phyloP scores from a whole-genome alignment of 2,888 invertebrate genomes.

The Baccha elongata region DNA sequence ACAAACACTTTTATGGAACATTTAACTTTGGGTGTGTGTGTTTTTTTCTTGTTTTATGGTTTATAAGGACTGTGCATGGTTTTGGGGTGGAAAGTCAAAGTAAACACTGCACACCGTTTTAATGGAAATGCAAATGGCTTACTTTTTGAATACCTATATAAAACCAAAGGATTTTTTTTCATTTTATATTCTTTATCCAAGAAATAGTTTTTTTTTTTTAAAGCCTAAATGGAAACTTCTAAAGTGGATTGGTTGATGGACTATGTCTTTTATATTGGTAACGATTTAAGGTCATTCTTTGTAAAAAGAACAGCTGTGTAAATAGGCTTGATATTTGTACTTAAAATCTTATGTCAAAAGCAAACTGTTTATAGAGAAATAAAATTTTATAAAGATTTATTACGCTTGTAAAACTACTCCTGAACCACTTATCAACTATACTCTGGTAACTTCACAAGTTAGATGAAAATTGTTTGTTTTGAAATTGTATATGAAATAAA shows the following conservation, averaged over 20 bases:
- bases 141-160: not conserved
- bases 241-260: constrained; percentile 22
- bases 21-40: constrained; percentile 21
- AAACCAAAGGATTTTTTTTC: not conserved
- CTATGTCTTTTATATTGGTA: not conserved
- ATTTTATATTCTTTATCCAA: not conserved
- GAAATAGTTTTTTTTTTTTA: not conserved
- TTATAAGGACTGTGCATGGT: not conserved
- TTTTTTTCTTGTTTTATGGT: not conserved
- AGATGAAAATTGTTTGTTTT: no score
- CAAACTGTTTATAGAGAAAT: no score
- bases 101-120: constrained; percentile 34
- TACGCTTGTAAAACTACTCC: no score
- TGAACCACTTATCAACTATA: no score
- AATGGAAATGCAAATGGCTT: constrained; percentile 39
- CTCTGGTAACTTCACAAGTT: no score
- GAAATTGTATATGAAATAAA: no score
- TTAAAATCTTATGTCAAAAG: not conserved
- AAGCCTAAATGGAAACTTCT: constrained; percentile 15
- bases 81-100: constrained; percentile 18
- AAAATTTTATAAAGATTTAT: no score
- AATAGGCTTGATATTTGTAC: not conserved
- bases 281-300: constrained; percentile 1
- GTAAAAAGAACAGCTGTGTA: not conserved
- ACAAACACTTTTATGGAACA: constrained; percentile 36